Percentiles rank a stretch among this genome's conserved stretches.
Conservation (phyloP, 2,888 invertebrate species). For the Lacanobia oleracea region DNA sequence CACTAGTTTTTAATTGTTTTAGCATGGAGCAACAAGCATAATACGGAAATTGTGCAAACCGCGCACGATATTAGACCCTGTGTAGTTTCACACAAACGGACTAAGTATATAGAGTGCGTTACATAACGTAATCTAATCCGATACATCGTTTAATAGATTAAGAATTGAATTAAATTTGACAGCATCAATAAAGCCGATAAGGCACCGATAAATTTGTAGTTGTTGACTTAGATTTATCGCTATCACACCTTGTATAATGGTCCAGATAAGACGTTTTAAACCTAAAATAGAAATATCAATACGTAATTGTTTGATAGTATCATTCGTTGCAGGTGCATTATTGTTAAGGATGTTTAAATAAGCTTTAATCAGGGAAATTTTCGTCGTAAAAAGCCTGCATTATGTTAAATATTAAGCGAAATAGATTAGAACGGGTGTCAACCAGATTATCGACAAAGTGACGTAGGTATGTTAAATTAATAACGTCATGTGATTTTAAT, state of each 20-base stretch:
- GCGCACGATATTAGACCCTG: background rate
- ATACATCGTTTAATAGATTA: slow-evolving; percentile 4
- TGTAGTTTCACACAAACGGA: slow-evolving; percentile 3
- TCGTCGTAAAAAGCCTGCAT: background rate
- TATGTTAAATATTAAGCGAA: background rate
- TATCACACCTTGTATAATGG: slow-evolving; percentile 2
- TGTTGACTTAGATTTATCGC: slow-evolving; percentile 35
- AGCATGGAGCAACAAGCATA: background rate
- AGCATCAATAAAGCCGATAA: slow-evolving; percentile 26
- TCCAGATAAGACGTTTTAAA: slow-evolving; percentile 9
- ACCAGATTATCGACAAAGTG: background rate
- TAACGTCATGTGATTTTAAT: slow-evolving; percentile 2
- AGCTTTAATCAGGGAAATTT: no score
- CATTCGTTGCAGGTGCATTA: background rate
- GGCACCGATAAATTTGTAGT: slow-evolving; percentile 27
- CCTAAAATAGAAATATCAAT: background rate
- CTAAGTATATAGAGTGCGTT: background rate
- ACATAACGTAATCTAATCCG: slow-evolving; percentile 31
- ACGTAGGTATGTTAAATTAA: background rate
- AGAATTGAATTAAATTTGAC: slow-evolving; percentile 16
- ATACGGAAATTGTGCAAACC: background rate
- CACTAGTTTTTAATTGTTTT: background rate
- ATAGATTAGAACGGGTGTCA: background rate
- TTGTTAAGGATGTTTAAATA: no score
- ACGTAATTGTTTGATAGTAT: background rate